These are phyloP conservation scores for Drosophila atroscutellata DNA, from an alignment of 2,888 invertebrate species.

Conservation along the genomic window DNA sequence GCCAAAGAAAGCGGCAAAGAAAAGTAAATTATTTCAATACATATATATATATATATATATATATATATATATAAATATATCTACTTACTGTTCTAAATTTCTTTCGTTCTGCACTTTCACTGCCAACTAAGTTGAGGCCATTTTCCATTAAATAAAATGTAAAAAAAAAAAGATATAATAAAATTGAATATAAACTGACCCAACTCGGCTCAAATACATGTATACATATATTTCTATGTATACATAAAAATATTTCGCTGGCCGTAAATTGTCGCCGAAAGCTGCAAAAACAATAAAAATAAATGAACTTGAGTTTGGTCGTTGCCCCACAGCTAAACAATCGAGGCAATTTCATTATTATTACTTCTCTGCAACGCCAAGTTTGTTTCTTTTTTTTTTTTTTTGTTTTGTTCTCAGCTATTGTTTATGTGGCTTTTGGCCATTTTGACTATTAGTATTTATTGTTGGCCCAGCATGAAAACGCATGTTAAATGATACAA, in stretches of 20 bases:
- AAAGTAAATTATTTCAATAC: conserved; percentile 73
- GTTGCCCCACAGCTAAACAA: conserved; percentile 29
- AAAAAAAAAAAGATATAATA: conserved; percentile 52
- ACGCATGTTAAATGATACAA: conserved; percentile 44
- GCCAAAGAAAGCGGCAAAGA: conserved; percentile 20
- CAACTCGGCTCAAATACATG: conserved; percentile 16
- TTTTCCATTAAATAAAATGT: conserved; percentile 45
- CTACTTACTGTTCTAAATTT: not conserved
- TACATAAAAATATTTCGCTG: conserved; percentile 34
- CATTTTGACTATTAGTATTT: conserved; percentile 73
- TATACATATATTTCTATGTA: conserved; percentile 18
- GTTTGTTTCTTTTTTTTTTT: conserved; percentile 35
- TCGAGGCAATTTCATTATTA: conserved; percentile 72
- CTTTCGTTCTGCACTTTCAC: conserved; percentile 39
- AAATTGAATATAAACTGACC: conserved; percentile 54
- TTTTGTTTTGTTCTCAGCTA: conserved; percentile 41
- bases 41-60: conserved; percentile 1
- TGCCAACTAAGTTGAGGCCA: conserved; percentile 14
- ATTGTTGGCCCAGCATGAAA: conserved; percentile 31
- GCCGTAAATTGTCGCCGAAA: conserved; percentile 76
- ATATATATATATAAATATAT: not conserved
- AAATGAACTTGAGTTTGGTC: conserved; percentile 76
- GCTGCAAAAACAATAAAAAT: conserved; percentile 80
- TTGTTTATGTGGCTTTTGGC: conserved; percentile 64
- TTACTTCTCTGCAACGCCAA: conserved; percentile 57